Evolutionary conservation across 2,113 vertebrate genomes (phyloP).

Genomic region (Raja brachyura): DNA sequence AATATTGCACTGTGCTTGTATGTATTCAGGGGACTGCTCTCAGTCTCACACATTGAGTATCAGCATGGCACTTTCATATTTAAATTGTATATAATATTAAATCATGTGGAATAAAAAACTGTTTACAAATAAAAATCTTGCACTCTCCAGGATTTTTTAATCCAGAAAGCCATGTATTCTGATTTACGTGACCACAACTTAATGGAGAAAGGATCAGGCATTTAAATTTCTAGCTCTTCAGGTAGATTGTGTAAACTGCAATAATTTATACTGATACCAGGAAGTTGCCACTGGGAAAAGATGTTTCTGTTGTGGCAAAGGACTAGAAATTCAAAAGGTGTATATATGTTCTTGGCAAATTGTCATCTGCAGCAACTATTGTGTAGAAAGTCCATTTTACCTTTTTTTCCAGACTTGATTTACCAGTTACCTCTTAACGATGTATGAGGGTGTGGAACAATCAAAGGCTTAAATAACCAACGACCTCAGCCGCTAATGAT

Average conservation of each 20-base stretch:
- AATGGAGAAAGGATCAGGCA: not conserved
- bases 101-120: not conserved
- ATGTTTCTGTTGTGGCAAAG: not conserved
- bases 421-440: not conserved
- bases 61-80: no score
- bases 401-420: not conserved
- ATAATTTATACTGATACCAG: not conserved
- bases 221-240: not conserved
- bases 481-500: not conserved
- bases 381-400: not conserved
- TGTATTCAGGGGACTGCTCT: not conserved
- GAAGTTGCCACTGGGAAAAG: not conserved
- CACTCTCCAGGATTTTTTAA: not conserved
- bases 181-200: not conserved
- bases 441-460: not conserved
- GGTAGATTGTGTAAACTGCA: not conserved
- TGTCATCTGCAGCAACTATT: not conserved
- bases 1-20: not conserved
- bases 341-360: not conserved
- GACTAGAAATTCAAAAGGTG: not conserved
- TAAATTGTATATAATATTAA: not conserved
- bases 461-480: not conserved
- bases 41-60: not conserved
- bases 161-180: not conserved
- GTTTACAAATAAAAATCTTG: not conserved